A percentile compares a stretch with the other conserved stretches of the same genome.
phyloP scores from a whole-genome alignment of 1,140 invertebrate genomes.

The Tetramorium parvispinum region DNA sequence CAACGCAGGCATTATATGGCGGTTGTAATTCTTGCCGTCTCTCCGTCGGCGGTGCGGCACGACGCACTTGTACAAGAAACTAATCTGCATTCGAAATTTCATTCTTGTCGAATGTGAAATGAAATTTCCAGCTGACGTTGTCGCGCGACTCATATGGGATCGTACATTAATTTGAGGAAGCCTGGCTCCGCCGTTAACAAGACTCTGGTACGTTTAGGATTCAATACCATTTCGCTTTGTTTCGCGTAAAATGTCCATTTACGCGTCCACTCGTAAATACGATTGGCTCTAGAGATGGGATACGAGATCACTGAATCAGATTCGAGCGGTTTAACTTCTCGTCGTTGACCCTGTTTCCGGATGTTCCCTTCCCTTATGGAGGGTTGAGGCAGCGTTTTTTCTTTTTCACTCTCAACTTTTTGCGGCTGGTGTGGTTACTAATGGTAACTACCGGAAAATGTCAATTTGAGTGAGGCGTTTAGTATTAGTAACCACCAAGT shows the following conservation, averaged over 20 bases:
- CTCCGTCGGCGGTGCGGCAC: not conserved
- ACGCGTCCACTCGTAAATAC: constrained; percentile 7
- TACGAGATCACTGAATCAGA: constrained; percentile 15
- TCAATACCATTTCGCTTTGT: not conserved
- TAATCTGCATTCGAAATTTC: constrained; percentile 79
- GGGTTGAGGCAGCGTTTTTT: not conserved
- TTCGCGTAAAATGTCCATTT: constrained; percentile 3
- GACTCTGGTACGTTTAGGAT: constrained; percentile 5
- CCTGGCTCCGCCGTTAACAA: constrained; percentile 34
- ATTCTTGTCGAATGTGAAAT: constrained; percentile 72
- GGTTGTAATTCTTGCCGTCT: constrained; percentile 57
- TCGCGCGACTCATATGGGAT: constrained; percentile 23
- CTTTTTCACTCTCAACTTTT: constrained; percentile 15
- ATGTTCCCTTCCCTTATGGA: not conserved
- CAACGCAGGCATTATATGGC: constrained; percentile 39
- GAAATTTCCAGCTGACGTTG: constrained; percentile 35
- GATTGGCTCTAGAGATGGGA: not conserved
- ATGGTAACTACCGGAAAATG: constrained; percentile 10
- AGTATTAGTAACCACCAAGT: constrained; percentile 27
- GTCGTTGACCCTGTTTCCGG: constrained; percentile 6
- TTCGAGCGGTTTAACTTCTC: constrained; percentile 16
- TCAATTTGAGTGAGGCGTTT: constrained; percentile 5
- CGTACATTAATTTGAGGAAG: constrained; percentile 63
- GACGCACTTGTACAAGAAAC: constrained; percentile 58
- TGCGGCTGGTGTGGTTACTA: not conserved